Conservation (phyloP, 2,888 invertebrate species). For the Vannuccia rotundouncinata region DNA sequence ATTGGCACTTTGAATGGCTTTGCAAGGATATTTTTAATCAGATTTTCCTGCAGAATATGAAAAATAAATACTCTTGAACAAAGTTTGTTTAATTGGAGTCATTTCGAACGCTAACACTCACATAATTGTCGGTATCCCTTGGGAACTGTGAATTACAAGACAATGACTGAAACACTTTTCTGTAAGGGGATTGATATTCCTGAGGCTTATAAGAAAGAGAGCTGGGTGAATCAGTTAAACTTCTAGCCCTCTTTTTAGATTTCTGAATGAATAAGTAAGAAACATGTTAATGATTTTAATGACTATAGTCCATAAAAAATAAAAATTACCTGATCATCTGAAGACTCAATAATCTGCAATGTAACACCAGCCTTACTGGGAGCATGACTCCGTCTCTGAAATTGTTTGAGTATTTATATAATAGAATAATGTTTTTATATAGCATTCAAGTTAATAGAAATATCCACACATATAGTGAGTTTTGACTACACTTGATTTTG, state of each 20-base stretch:
- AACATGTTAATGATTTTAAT: background rate
- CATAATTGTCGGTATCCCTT: background rate
- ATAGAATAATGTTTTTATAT: no score
- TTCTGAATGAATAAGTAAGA: background rate
- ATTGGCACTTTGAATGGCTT: conserved; percentile 88
- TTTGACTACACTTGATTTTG: no score
- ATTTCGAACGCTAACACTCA: background rate
- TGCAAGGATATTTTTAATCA: conserved; percentile 71
- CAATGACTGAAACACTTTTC: background rate
- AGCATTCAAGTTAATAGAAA: no score
- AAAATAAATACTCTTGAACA: background rate
- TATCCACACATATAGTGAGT: no score
- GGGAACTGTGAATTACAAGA: background rate
- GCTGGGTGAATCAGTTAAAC: background rate
- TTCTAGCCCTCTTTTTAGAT: background rate
- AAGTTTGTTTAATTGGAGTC: background rate
- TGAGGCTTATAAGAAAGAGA: background rate
- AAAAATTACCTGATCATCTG: background rate
- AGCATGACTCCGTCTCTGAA: conserved; percentile 29
- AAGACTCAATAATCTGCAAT: background rate
- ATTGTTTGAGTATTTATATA: background rate
- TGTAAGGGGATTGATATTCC: background rate
- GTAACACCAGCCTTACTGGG: background rate
- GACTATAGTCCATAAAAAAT: background rate
- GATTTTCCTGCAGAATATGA: conserved; percentile 63